Evolutionary conservation across 23 tunicate species (phyloP).

Genomic region (Styela plicata): DNA sequence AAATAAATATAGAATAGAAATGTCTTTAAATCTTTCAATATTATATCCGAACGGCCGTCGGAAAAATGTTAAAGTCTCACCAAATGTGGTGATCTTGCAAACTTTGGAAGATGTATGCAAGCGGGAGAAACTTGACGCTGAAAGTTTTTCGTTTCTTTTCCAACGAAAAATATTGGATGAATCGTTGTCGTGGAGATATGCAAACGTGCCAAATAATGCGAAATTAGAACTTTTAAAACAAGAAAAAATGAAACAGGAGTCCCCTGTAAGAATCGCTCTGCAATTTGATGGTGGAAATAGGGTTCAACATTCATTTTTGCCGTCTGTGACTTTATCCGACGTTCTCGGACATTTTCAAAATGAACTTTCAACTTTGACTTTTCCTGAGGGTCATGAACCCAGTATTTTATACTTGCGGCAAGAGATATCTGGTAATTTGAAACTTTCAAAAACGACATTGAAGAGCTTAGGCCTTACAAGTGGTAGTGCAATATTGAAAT

Average conservation of each 20-base stretch:
- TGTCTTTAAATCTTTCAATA: slow-evolving; percentile 24
- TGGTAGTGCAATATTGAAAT: slow-evolving; percentile 73
- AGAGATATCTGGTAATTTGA: slow-evolving; percentile 42
- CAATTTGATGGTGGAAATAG: slow-evolving; percentile 52
- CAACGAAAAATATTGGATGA: slow-evolving; percentile 42
- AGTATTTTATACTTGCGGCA: slow-evolving; percentile 60
- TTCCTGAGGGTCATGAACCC: slow-evolving; percentile 29
- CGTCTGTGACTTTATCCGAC: slow-evolving; percentile 19
- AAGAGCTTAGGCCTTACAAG: slow-evolving; percentile 40
- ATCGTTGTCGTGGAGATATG: slow-evolving; percentile 58
- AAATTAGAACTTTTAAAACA: slow-evolving; percentile 45
- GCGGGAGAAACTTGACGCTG: slow-evolving; percentile 38
- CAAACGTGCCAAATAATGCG: slow-evolving; percentile 81
- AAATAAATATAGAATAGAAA: too few relatives aligned
- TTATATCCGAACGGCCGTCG: slow-evolving; percentile 38
- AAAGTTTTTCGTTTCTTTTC: slow-evolving; percentile 27
- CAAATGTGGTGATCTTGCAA: slow-evolving; percentile 28
- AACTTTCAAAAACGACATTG: slow-evolving; percentile 53
- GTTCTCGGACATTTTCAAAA: slow-evolving; percentile 37
- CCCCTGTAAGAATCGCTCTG: slow-evolving; percentile 55
- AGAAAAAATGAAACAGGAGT: slow-evolving; percentile 5
- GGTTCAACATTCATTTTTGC: slow-evolving; percentile 38
- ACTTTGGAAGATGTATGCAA: slow-evolving; percentile 63
- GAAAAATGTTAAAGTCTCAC: slow-evolving; percentile 25
- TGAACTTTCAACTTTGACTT: slow-evolving; percentile 12